Conservation (phyloP, 2,113 vertebrate species). For the Hemiscyllium ocellatum region DNA sequence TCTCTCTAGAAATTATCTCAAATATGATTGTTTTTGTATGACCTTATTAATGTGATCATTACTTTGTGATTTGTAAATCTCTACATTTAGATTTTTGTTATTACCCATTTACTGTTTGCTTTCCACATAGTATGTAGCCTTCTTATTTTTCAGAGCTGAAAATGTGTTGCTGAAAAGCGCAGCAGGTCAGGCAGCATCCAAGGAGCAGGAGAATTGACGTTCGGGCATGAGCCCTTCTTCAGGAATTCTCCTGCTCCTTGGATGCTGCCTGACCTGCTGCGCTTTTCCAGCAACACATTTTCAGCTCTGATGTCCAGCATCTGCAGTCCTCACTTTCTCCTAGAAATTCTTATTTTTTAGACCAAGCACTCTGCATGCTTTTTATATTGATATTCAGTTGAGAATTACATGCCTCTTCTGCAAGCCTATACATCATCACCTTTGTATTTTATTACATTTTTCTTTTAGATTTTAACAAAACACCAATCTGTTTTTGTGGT, state of each 20-base stretch:
- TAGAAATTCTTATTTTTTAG: not conserved
- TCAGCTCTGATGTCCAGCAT: too few relatives aligned
- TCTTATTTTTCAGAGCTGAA: not conserved
- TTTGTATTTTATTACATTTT: not conserved
- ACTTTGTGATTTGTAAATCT: not conserved
- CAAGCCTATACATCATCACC: not conserved
- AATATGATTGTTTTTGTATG: not conserved
- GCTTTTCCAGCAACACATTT: too few relatives aligned
- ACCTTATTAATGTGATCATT: not conserved
- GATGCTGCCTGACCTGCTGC: too few relatives aligned
- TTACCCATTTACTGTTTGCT: not conserved
- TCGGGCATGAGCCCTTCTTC: too few relatives aligned
- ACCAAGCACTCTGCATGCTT: not conserved
- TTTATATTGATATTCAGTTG: not conserved
- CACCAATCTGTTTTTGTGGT: not conserved
- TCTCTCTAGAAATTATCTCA: too few relatives aligned
- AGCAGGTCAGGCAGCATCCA: too few relatives aligned
- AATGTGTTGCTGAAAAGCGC: too few relatives aligned
- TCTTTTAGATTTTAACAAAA: not conserved
- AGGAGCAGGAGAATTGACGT: too few relatives aligned
- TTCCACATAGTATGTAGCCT: not conserved
- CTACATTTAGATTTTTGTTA: not conserved
- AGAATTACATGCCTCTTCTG: not conserved
- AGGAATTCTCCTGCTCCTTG: too few relatives aligned
- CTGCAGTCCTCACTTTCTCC: too few relatives aligned